Base-by-base conservation (phyloP, 2,113 vertebrate genomes). In the Isichthys henryi region DNA sequence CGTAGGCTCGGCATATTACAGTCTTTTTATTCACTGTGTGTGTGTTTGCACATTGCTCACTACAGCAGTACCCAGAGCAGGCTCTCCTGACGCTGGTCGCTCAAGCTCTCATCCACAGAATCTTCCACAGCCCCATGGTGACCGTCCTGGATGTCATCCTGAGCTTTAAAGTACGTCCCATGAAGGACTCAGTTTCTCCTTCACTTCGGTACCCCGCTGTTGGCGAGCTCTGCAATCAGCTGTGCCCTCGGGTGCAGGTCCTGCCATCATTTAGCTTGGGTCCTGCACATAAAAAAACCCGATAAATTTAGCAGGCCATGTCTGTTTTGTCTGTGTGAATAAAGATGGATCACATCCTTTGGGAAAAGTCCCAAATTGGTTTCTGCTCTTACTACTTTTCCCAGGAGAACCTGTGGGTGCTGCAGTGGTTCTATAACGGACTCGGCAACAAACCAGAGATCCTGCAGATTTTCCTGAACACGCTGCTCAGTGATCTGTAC, bases 61-160 rank as follows among this genome's bases (percentile, higher is more conserved):
- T 88, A 5, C 45, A 90, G 90, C 46, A 48, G 6, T 88, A 50
- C 39, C 87, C 52, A 66, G 80, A 88, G 21, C 87, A 90, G 77
- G 87, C 88, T n/a, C 87, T 88, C 17, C 90, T 90, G 77, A 35
- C 88, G 53, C 90, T 90, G 31, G 90, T 90, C 21, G 86, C 88
- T 48, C 87, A 90, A 53, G 80, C 90, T 13, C 48, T 90, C 19
- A 46, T 62, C 5, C 39, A 86, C 15, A 86, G 89, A 23, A 35
- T 90, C 27, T 21, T 74, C 23, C 56, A 70, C 17, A 39, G 53
- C 49, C 23, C n/a, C 53, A 86, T 88, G 87, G 13, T 31, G 21
- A 70, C 46, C 21, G 43, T 86, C 56, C 87, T 90, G 43, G 84
- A 48, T 23, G 27, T 88, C 19, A 46, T 88, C 39, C 50, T 90